A percentile compares a stretch with the other conserved stretches of the same genome.
These are phyloP conservation scores for Caranx melampygus DNA, from an alignment of 2,113 vertebrate genomes.

Conservation along the genomic window DNA sequence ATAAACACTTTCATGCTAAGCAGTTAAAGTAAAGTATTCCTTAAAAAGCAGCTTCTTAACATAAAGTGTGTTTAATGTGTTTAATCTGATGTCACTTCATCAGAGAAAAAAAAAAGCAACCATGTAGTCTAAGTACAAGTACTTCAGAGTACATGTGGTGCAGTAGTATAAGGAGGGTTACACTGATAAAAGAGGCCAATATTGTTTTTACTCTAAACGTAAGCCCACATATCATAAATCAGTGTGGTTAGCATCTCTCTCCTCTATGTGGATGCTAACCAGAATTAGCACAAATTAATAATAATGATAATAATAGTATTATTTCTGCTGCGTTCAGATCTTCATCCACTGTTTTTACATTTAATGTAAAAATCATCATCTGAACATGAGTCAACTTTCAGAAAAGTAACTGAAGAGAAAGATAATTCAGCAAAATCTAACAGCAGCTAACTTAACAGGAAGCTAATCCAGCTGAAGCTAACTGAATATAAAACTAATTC, in stretches of 20 bases:
- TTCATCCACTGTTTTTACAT: too few relatives aligned
- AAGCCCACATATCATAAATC: background rate
- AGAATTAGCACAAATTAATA: too few relatives aligned
- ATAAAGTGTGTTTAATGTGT: background rate
- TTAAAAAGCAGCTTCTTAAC: background rate
- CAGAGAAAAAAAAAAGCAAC: slow-evolving; percentile 7
- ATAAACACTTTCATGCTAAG: slow-evolving; percentile 4
- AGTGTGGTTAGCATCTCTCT: background rate
- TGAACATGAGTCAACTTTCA: too few relatives aligned
- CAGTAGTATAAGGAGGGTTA: slow-evolving; percentile 15
- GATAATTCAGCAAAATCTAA: too few relatives aligned
- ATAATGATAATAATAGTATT: too few relatives aligned
- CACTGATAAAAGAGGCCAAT: slow-evolving; percentile 35
- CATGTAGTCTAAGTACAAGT: slow-evolving; percentile 16
- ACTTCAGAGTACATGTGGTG: slow-evolving; percentile 14
- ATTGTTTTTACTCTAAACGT: background rate
- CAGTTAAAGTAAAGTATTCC: background rate
- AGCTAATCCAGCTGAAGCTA: too few relatives aligned
- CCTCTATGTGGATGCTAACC: background rate
- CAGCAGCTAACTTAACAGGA: too few relatives aligned
- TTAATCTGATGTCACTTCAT: slow-evolving; percentile 13
- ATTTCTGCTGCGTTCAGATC: too few relatives aligned
- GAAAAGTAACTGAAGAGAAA: too few relatives aligned
- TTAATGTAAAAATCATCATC: too few relatives aligned
- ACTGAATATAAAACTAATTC: too few relatives aligned